Evolutionary conservation across 2,113 vertebrate genomes (phyloP).

Genomic region (Zosterops pallidus): DNA sequence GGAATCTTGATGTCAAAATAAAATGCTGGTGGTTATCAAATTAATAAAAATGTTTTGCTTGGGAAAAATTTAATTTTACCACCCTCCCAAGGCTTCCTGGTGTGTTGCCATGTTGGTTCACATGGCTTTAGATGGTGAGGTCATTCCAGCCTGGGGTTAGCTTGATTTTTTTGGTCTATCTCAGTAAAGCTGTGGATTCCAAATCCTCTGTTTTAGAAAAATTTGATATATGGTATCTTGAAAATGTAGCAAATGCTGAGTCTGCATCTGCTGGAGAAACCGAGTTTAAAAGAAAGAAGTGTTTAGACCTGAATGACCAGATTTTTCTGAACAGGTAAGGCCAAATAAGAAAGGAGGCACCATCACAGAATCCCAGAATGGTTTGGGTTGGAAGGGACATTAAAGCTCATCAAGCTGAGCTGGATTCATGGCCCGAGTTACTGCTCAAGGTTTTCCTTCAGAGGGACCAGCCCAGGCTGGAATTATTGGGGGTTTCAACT

Average conservation of each 20-base stretch:
- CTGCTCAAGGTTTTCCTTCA: neutral
- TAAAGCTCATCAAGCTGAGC: neutral
- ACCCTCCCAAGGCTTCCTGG: neutral
- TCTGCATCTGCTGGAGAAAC: neutral
- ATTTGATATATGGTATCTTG: neutral
- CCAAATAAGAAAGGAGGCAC: neutral
- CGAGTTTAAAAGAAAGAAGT: neutral
- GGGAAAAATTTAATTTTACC: slow-evolving; percentile 22
- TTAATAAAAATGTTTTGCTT: slow-evolving; percentile 33
- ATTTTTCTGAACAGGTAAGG: neutral
- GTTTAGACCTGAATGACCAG: neutral
- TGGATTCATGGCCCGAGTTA: accelerated
- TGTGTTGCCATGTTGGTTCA: neutral
- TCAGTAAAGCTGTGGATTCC: neutral
- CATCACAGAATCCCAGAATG: neutral
- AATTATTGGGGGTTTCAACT: neutral
- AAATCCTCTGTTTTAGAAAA: neutral
- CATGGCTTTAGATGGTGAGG: neutral
- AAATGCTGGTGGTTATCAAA: slow-evolving; percentile 47
- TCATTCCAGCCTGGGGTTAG: neutral
- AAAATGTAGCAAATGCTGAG: neutral
- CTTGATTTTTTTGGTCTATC: neutral
- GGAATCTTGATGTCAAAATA: neutral
- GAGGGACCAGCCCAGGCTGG: neutral
- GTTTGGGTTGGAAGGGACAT: neutral